Evolutionary conservation across 2,888 invertebrate species (phyloP), one percentile per base, ranked within the genome.

Genomic region (Tiphia femorata): DNA sequence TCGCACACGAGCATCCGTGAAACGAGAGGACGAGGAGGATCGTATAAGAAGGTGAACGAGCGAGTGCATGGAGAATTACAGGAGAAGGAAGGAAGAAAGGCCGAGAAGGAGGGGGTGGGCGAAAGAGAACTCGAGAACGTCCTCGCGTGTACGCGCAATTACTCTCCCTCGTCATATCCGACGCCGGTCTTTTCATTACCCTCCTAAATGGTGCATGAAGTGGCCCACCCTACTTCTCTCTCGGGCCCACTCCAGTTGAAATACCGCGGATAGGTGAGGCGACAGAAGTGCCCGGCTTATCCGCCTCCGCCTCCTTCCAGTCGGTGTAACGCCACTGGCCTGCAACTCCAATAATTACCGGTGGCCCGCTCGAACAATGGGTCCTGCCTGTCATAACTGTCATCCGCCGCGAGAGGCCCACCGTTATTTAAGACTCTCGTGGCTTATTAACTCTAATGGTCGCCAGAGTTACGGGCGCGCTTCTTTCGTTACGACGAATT

Each of bases 371-470:
- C 8, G 70, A 78, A 78, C 78, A 79, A 78, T 79, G 66, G 70
- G 53, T 63, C 65, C 58, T 58, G 68, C 64, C 62, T 70, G 76
- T 77, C 78, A 75, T 78, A 77, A 77, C 77, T 78, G 76, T 77
- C 77, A 69, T 71, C 73, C 59, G 58, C 61, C 61, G 72, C 64
- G 57, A 63, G 62, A 60, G 48, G 48, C 54, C 10, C 37, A n/a
- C 5, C 67, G 72, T 76, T 76, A 78, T 77, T 77, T 72, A 78
- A 76, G 73, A 67, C 72, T 61, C 58, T 55, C 42, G n/a, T n/a
- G 66, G 66, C 72, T 76, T 75, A 78, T 78, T 78, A 78, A 75
- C 63, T 70, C 69, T 73, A 77, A 79, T 73, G 75, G 67, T 52
- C 63, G 59, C 14, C 33, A 29, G 33, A 57, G 43, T 41, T 57